Conservation (phyloP, 2,888 invertebrate species). For the Volucella bombylans region DNA sequence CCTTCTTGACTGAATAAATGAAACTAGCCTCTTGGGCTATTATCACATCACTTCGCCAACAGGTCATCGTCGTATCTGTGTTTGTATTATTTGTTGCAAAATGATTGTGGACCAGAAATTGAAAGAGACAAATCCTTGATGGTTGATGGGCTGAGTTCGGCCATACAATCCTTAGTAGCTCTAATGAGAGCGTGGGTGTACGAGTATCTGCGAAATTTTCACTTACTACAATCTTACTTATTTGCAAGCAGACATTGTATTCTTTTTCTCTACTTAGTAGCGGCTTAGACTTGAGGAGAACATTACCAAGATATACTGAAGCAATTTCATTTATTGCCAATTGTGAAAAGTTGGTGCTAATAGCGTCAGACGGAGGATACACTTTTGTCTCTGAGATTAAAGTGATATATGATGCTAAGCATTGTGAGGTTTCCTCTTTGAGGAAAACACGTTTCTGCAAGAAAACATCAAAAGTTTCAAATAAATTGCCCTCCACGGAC, state of each 20-base stretch:
- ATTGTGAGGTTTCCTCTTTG: no score
- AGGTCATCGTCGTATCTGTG: slow-evolving; percentile 43
- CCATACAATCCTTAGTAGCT: slow-evolving; percentile 16
- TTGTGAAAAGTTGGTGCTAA: no score
- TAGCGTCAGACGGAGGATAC: no score
- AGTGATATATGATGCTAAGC: no score
- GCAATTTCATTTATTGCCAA: no score
- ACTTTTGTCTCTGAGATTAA: no score
- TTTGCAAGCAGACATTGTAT: slow-evolving; percentile 8
- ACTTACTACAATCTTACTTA: slow-evolving; percentile 53
- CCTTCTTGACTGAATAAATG: slow-evolving; percentile 66
- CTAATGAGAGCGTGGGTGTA: slow-evolving; percentile 69
- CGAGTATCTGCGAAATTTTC: slow-evolving; percentile 58
- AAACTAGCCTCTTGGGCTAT: slow-evolving; percentile 57
- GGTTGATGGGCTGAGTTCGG: not conserved
- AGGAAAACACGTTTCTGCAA: no score
- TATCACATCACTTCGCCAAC: slow-evolving; percentile 71
- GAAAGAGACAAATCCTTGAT: slow-evolving; percentile 26
- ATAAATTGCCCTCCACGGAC: no score
- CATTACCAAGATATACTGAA: no score
- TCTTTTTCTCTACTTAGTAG: no score
- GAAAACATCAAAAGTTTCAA: no score
- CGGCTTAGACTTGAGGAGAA: no score
- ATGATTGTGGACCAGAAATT: slow-evolving; percentile 1
- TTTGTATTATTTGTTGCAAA: slow-evolving; percentile 25